Conservation (phyloP, 1,140 invertebrate species). For the Probaryconus sp. region DNA sequence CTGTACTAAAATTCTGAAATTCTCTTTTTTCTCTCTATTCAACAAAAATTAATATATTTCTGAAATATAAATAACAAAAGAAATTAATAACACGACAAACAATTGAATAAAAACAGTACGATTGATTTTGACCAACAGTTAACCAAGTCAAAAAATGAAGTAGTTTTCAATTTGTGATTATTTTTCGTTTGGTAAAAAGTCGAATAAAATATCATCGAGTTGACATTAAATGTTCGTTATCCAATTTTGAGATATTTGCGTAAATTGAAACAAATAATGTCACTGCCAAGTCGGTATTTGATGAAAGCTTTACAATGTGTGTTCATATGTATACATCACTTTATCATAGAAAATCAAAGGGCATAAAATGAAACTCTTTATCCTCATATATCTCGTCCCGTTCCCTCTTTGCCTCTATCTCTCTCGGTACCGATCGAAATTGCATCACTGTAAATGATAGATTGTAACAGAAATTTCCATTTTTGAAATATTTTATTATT, state of each 20-base stretch:
- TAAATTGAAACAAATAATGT: constrained; percentile 45
- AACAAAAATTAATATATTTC: too few relatives aligned
- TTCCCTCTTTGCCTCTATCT: background rate
- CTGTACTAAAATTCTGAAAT: constrained; percentile 4
- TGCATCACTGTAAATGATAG: constrained; percentile 9
- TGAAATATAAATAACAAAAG: too few relatives aligned
- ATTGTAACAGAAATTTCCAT: constrained; percentile 17
- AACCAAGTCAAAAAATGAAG: constrained; percentile 19
- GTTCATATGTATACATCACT: constrained; percentile 3
- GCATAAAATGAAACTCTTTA: constrained; percentile 49
- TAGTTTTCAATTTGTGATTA: constrained; percentile 3
- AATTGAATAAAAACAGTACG: background rate
- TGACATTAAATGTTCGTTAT: constrained; percentile 40
- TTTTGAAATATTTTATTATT: constrained; percentile 21
- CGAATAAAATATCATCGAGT: constrained; percentile 33
- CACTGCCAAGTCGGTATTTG: constrained; percentile 18
- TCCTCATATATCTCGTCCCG: background rate
- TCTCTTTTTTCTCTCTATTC: too few relatives aligned
- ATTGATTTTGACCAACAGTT: constrained; percentile 15
- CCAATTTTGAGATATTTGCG: constrained; percentile 36
- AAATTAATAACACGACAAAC: too few relatives aligned
- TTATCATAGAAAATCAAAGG: constrained; percentile 47
- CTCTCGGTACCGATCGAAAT: constrained; percentile 5
- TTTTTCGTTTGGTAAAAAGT: constrained; percentile 24
- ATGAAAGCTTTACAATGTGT: constrained; percentile 29